Conservation (phyloP, 2,113 vertebrate genomes). For the Rallus limicola region DNA sequence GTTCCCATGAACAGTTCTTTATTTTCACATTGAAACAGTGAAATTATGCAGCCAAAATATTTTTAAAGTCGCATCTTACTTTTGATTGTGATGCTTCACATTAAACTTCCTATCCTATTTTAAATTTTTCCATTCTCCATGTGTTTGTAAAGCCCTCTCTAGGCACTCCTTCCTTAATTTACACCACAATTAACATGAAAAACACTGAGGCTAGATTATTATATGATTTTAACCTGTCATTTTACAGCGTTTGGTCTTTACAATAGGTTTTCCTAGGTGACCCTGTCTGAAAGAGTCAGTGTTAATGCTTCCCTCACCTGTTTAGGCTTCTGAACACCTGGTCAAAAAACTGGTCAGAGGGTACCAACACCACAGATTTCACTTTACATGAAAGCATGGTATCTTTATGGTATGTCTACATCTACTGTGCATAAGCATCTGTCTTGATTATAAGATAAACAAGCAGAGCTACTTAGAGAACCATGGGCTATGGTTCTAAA, state of each 20-base stretch:
- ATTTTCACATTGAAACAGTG: neutral
- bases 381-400: neutral
- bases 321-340: neutral
- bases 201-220: neutral
- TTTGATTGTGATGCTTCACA: neutral
- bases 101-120: neutral
- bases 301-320: neutral
- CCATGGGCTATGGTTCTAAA: neutral
- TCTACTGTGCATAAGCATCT: neutral
- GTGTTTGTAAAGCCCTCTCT: neutral
- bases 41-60: neutral
- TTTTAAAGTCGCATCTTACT: neutral
- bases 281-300: neutral
- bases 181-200: neutral
- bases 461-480: neutral
- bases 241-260: neutral
- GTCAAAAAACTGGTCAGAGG: neutral
- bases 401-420: neutral
- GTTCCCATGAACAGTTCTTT: neutral
- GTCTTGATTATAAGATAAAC: neutral
- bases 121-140: neutral
- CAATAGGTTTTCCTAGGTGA: neutral
- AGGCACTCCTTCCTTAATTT: neutral
- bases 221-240: neutral
- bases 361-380: neutral